Base-by-base conservation (phyloP, 2,888 invertebrate species). In the Ophion ventricosus region DNA sequence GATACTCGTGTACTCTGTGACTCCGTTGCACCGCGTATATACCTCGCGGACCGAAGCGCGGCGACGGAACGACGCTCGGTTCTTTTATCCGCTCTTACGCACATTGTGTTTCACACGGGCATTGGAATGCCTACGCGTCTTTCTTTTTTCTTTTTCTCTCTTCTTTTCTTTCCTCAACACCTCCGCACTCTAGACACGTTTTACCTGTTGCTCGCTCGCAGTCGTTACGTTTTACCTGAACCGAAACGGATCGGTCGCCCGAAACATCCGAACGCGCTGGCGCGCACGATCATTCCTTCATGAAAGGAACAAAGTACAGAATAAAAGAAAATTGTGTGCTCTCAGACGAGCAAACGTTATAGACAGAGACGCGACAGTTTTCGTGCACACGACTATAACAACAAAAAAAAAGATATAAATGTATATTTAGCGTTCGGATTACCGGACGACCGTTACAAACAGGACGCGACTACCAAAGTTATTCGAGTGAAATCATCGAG, bases 51-150 rank as follows among this genome's bases (percentile, higher is more conserved):
- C 88, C 90, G 88, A 85, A 87, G 88, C 86, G 87, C 90, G 78
- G 87, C 88, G 88, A 87, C 85, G 85, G 83, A 88, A 88, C 88
- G 87, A 86, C 82, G 84, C 85, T 83, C 89, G 88, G 86, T 89
- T 86, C 82, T 85, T 77, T 43, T 20, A 35, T 35, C 23, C 25
- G 17, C 61, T 10, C 7, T 11, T 29, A 70, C 26, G 59, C 67
- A 57, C 66, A 49, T 66, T 43, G 59, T 69, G 20, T 76, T 76
- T 35, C 17, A 64, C 64, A 64, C 70, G 74, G 67, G 20, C 66
- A 67, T 81, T 73, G 80, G 76, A 85, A 81, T 86, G 81, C 83
- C 82, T 85, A 80, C 86, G 84, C 64, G 40, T 76, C 63, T 40
- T 57, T 72, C 66, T 73, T 82, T 40, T 40, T 40, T 7, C 14